Evolutionary conservation across 2,888 invertebrate species (phyloP).

Genomic region (Dynastes grantii): DNA sequence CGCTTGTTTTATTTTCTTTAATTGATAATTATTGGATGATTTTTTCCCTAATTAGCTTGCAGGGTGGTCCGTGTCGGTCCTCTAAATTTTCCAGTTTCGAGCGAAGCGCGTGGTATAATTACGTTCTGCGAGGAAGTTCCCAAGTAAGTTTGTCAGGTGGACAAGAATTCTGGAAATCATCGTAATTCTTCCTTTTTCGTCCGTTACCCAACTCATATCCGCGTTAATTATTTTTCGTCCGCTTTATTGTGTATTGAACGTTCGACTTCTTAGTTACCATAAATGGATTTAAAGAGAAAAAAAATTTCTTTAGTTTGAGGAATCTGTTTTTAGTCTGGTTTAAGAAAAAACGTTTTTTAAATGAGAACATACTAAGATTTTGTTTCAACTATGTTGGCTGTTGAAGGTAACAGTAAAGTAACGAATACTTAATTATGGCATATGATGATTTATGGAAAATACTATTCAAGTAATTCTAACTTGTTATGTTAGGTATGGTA

Average conservation of each 20-base stretch:
- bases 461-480: no score
- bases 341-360: background rate
- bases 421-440: no score
- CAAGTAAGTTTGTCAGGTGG: slow-evolving; percentile 30
- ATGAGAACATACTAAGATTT: no score
- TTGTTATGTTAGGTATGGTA: no score
- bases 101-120: slow-evolving; percentile 40
- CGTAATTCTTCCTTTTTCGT: slow-evolving; percentile 3
- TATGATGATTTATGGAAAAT: no score
- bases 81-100: slow-evolving; percentile 34
- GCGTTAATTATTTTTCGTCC: slow-evolving; percentile 39
- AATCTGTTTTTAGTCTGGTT: background rate
- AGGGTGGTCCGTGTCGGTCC: slow-evolving; percentile 63
- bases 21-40: slow-evolving; percentile 69
- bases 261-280: slow-evolving; percentile 2
- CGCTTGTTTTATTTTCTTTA: slow-evolving; percentile 65
- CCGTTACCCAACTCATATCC: slow-evolving; percentile 11
- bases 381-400: no score
- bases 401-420: no score
- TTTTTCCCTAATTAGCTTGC: slow-evolving; percentile 67
- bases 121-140: slow-evolving; percentile 33
- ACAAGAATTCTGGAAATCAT: slow-evolving; percentile 40
- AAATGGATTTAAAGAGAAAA: background rate
- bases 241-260: background rate
- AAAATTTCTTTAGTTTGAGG: background rate